Evolutionary conservation across 2,888 invertebrate species (phyloP).

Genomic region (Helicoverpa assulta): DNA sequence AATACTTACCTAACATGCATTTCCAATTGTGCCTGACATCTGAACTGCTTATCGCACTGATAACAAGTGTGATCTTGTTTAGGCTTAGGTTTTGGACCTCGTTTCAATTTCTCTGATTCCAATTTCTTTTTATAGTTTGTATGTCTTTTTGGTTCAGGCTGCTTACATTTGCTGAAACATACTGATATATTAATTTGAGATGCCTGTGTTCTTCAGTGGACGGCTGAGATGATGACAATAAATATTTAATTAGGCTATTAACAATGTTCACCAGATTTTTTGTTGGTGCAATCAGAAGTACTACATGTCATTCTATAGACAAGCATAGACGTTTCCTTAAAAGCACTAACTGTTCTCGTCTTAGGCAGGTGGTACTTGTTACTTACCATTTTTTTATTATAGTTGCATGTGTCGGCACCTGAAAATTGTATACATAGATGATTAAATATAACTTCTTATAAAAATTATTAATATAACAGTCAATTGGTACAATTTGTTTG

Average conservation of each 20-base stretch:
- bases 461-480: not conserved
- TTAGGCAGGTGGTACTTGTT: too few species aligned
- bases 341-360: too few species aligned
- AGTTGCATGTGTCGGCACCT: slow-evolving; percentile 76
- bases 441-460: not conserved
- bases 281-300: too few species aligned
- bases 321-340: too few species aligned
- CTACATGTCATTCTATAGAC: too few species aligned
- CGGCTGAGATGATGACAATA: too few species aligned
- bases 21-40: slow-evolving; percentile 91
- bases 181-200: slow-evolving; percentile 36
- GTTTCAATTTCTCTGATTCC: slow-evolving; percentile 89
- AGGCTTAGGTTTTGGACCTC: slow-evolving; percentile 91
- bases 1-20: slow-evolving; percentile 88
- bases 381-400: slow-evolving; percentile 83
- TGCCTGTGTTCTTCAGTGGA: too few species aligned
- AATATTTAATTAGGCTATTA: too few species aligned
- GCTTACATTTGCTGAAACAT: slow-evolving; percentile 78
- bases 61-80: slow-evolving; percentile 90
- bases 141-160: slow-evolving; percentile 72
- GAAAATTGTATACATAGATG: slow-evolving; percentile 56
- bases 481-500: too few species aligned
- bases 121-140: slow-evolving; percentile 89
- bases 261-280: not conserved
- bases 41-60: slow-evolving; percentile 90